Conservation (phyloP, 2,797 vertebrate species). For the Chromobotia macracanthus region DNA sequence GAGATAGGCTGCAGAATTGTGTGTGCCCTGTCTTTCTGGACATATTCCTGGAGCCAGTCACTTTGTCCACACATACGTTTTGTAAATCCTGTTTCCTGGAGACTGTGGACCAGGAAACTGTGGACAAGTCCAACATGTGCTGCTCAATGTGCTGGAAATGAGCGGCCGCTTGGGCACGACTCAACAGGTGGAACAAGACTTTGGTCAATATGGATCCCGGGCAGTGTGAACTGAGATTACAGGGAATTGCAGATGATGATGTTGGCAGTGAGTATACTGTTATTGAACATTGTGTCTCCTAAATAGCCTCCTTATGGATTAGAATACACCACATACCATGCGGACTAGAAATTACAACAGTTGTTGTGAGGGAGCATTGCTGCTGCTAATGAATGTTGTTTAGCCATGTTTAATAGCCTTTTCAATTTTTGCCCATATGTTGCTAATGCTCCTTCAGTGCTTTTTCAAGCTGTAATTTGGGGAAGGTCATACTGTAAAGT, state of each 20-base stretch:
- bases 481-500: neutral
- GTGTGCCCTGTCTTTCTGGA: conserved; percentile 89
- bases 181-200: conserved; percentile 79
- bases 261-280: conserved; percentile 41
- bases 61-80: conserved; percentile 88
- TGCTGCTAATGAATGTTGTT: neutral
- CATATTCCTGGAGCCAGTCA: conserved; percentile 89
- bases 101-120: too few relatives aligned
- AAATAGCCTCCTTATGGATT: neutral
- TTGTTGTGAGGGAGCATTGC: neutral
- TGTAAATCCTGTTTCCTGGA: conserved; percentile 91
- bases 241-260: conserved; percentile 75
- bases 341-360: neutral
- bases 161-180: conserved; percentile 86
- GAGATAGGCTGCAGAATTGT: conserved; percentile 68
- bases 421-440: neutral
- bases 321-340: too few relatives aligned
- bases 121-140: conserved; percentile 86
- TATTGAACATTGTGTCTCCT: neutral
- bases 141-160: conserved; percentile 90
- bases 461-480: conserved; percentile 5
- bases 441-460: conserved; percentile 17
- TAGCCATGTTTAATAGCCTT: neutral
- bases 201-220: conserved; percentile 80
- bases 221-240: conserved; percentile 79